Evolutionary conservation across 2,888 invertebrate species (phyloP).

Genomic region (Molorchus minor): DNA sequence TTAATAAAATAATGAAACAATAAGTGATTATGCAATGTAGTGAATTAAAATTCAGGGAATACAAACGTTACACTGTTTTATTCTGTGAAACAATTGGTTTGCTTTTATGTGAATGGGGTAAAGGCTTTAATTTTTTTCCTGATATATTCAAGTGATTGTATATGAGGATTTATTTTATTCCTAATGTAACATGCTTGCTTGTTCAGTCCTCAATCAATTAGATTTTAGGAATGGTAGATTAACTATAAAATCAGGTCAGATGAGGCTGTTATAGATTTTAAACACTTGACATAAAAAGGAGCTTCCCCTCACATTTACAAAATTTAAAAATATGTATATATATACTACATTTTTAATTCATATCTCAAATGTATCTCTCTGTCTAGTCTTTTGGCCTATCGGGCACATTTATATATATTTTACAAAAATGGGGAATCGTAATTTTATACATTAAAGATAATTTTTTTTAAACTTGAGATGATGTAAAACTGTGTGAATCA

Average conservation of each 20-base stretch:
- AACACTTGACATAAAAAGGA: constrained; percentile 30
- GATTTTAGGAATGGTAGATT: constrained; percentile 28
- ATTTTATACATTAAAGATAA: too few species aligned
- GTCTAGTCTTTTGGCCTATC: too few species aligned
- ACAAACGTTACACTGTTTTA: constrained; percentile 26
- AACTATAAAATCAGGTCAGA: constrained; percentile 30
- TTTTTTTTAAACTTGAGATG: too few species aligned
- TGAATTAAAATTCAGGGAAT: constrained; percentile 13
- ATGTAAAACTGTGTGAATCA: too few species aligned
- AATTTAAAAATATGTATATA: too few species aligned
- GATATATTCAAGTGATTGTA: constrained; percentile 44
- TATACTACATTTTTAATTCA: too few species aligned
- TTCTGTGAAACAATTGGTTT: constrained; percentile 36
- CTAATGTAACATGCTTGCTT: constrained; percentile 35
- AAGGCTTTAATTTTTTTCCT: constrained; percentile 37
- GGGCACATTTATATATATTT: too few species aligned
- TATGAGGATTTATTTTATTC: constrained; percentile 40
- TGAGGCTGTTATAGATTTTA: constrained; percentile 30
- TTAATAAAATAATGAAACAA: constrained; percentile 1
- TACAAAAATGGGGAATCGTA: too few species aligned
- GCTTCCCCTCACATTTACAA: not conserved
- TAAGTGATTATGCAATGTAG: constrained; percentile 7
- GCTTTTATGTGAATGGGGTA: constrained; percentile 32
- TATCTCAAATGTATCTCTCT: too few species aligned
- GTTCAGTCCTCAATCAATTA: constrained; percentile 31